Conservation (phyloP, 2,113 vertebrate genomes). For the Zosterops borbonicus region DNA sequence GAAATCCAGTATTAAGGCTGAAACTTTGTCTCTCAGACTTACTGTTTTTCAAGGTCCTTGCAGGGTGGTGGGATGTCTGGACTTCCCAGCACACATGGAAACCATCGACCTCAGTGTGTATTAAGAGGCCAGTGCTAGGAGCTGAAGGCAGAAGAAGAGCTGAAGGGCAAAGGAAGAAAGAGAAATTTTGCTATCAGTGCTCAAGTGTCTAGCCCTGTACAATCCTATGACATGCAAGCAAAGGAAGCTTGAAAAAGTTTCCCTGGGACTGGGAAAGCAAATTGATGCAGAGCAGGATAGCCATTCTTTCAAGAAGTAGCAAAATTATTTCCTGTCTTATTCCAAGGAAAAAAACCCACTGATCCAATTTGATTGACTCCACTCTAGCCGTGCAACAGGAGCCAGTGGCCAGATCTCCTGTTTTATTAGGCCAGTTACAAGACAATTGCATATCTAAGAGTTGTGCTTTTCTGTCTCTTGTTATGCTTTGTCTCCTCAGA, state of each 20-base stretch:
- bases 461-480: neutral
- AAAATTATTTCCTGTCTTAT: neutral
- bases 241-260: neutral
- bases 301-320: neutral
- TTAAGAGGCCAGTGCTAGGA: neutral
- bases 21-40: neutral
- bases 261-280: neutral
- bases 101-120: neutral
- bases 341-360: neutral
- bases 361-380: neutral
- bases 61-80: neutral
- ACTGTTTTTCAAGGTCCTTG: neutral
- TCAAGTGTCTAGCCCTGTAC: neutral
- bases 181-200: neutral
- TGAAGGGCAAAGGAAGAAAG: neutral
- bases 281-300: neutral
- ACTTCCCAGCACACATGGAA: neutral
- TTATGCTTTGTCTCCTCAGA: neutral
- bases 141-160: neutral
- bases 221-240: neutral
- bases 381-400: neutral
- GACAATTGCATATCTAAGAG: neutral
- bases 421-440: neutral
- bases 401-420: neutral
- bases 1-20: neutral